Conservation (phyloP, 2,797 vertebrate genomes). For the Darevskia nairensis region DNA sequence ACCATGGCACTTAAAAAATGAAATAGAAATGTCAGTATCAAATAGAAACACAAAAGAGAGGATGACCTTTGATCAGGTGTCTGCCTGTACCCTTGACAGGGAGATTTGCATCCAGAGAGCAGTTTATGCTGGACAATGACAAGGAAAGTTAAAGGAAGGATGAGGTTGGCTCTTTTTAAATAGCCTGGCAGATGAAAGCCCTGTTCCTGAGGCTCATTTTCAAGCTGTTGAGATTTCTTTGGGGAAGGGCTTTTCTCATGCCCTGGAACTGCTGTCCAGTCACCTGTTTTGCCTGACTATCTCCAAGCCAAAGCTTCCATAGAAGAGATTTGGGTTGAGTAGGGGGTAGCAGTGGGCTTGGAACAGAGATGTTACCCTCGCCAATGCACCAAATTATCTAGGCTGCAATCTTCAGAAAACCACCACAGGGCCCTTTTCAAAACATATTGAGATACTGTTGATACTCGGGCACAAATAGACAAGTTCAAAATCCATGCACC, state of each 20-base stretch:
- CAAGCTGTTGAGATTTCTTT: constrained; percentile 35
- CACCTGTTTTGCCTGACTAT: constrained; percentile 35
- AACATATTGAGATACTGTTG: neutral
- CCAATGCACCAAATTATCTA: neutral
- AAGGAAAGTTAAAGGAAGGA: constrained; percentile 81
- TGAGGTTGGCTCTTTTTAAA: constrained; percentile 87
- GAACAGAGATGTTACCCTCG: neutral
- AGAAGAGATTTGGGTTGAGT: constrained; percentile 1
- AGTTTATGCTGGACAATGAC: constrained; percentile 77
- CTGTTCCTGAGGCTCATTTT: constrained; percentile 25
- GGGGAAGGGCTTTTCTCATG: neutral
- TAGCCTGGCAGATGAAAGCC: constrained; percentile 73
- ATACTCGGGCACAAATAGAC: neutral
- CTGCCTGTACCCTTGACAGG: constrained; percentile 91
- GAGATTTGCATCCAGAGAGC: constrained; percentile 88
- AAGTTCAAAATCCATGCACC: neutral
- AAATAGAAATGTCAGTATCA: constrained; percentile 94
- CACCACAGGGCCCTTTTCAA: neutral
- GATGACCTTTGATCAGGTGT: constrained; percentile 93
- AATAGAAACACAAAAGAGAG: constrained; percentile 88
- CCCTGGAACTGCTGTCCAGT: constrained; percentile 55
- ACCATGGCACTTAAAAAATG: constrained; percentile 86
- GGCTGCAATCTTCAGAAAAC: neutral
- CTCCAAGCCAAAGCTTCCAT: constrained; percentile 46
- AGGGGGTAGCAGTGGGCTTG: no score